Percentiles rank a stretch among this genome's conserved stretches.
Conservation (phyloP, 1,140 invertebrate species). For the Metaphire vulgaris region DNA sequence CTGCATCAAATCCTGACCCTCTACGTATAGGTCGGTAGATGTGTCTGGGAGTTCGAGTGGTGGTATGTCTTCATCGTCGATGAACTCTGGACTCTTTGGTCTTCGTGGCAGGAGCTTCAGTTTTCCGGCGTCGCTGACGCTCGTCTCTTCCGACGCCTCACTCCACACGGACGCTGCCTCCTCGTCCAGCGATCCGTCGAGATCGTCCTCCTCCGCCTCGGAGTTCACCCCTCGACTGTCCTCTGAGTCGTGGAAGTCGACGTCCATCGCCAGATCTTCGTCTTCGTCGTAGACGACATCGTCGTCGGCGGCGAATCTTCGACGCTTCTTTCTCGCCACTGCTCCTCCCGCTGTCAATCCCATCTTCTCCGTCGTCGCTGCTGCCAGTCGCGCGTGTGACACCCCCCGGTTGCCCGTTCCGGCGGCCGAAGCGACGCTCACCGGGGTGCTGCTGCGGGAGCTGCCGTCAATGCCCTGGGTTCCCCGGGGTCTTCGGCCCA, state of each 20-base stretch:
- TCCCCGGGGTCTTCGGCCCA: not conserved
- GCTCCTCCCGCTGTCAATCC: not conserved
- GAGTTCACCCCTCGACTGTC: not conserved
- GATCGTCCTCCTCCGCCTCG: not conserved
- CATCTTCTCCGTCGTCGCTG: not conserved
- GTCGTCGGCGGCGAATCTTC: not conserved
- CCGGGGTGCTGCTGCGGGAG: not conserved
- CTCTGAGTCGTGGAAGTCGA: not conserved
- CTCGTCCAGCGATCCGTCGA: not conserved
- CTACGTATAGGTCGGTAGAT: constrained; percentile 81
- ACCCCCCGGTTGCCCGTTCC: no score
- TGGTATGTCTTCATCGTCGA: constrained; percentile 61
- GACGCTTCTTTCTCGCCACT: not conserved
- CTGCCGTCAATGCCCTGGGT: not conserved
- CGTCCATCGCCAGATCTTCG: not conserved
- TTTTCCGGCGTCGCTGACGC: not conserved
- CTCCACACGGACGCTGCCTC: not conserved
- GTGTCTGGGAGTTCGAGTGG: constrained; percentile 71
- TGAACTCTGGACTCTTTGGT: constrained; percentile 43
- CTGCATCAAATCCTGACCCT: constrained; percentile 67
- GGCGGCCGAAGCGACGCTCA: not conserved
- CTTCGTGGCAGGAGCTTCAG: not conserved
- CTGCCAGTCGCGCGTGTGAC: not conserved
- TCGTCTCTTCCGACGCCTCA: not conserved
- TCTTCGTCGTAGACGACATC: not conserved